Evolutionary conservation across 1,140 invertebrate genomes (phyloP).

Genomic region (Chrysoperla carnea): DNA sequence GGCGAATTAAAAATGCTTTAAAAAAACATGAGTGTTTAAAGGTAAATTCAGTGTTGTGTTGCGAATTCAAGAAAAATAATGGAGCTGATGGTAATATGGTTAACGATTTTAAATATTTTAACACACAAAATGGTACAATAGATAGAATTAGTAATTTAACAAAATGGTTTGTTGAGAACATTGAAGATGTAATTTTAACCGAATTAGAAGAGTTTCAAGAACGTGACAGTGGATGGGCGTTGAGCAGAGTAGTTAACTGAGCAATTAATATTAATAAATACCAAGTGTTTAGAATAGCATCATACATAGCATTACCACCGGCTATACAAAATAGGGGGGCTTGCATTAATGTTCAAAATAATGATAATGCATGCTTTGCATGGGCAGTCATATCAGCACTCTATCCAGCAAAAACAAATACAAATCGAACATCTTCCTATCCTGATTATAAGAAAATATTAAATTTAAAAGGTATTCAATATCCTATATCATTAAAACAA

Average conservation of each 20-base stretch:
- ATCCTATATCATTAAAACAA: conserved; percentile 6
- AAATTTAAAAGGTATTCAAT: conserved; percentile 2
- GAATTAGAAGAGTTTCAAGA: conserved; percentile 16
- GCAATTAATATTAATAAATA: conserved; percentile 13
- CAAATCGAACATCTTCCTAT: conserved; percentile 3
- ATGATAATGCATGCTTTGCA: conserved; percentile 13
- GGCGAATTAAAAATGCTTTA: conserved; percentile 1
- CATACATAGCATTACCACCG: conserved; percentile 11
- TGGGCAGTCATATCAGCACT: conserved; percentile 11
- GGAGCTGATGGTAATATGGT: not conserved
- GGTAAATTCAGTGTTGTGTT: conserved; percentile 5
- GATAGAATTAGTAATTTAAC: conserved; percentile 3
- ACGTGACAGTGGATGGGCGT: conserved; percentile 16
- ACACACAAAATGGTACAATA: too few relatives aligned
- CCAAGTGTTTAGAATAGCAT: conserved; percentile 4
- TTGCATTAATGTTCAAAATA: conserved; percentile 15
- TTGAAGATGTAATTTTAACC: conserved; percentile 1
- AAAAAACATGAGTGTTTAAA: not conserved
- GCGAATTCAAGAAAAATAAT: conserved; percentile 6
- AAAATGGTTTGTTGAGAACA: conserved; percentile 4
- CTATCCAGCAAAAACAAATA: conserved; percentile 4
- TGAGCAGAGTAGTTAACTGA: conserved; percentile 12
- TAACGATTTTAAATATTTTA: conserved; percentile 5
- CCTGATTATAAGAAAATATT: conserved; percentile 7
- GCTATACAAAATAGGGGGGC: conserved; percentile 13